Base-by-base conservation (phyloP, 2,113 vertebrate genomes). In the Dasyornis broadbenti region DNA sequence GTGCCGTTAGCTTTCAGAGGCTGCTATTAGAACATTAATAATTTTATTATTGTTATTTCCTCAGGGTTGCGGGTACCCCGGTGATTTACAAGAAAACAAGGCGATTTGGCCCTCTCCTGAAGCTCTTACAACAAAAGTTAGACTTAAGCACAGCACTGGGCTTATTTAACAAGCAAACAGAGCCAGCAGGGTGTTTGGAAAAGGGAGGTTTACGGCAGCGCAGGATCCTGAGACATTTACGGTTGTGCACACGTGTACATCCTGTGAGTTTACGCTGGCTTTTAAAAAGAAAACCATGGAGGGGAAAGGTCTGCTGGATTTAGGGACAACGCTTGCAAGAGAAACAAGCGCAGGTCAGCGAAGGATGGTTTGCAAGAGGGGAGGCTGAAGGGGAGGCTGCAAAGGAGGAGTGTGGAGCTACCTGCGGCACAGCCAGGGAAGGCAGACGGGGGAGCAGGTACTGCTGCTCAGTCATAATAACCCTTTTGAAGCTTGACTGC, bases 81-180 rank as follows among this genome's bases (percentile, higher is more conserved):
- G 89, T 84, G 77, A 91, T 89, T 96, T 95, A 71, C 53, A 91
- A 82, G 69, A 61, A 95, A 94, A 94, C 89, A 79, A 82, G 95
- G 81, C 57, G 61, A 86, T 72, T 95, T 64, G 86, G 86, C 65
- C 70, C 57, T 92, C 86, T 85, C 33, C 45, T 79, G 84, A 95
- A 94, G 84, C 2, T 6, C 73, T 92, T 94, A 86, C 59, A 95
- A 95, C 70, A 72, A 35, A 89, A 96, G 92, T 89, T 92, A 92
- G 92, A 92, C 84, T 94, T 92, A 91, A 96, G 89, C 89, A 95
- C 94, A 95, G 89, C 84, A 19, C 77, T 91, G 83, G 78, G 95
- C 70, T 95, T 97, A 87, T 96, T 97, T 97, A 96, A 82, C 69
- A 94, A 92, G 91, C 91, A 95, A 97, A 96, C 49, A 89, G 45